These are phyloP conservation scores for Vipera latastei DNA, from an alignment of 2,797 vertebrate genomes.

Conservation along the genomic window DNA sequence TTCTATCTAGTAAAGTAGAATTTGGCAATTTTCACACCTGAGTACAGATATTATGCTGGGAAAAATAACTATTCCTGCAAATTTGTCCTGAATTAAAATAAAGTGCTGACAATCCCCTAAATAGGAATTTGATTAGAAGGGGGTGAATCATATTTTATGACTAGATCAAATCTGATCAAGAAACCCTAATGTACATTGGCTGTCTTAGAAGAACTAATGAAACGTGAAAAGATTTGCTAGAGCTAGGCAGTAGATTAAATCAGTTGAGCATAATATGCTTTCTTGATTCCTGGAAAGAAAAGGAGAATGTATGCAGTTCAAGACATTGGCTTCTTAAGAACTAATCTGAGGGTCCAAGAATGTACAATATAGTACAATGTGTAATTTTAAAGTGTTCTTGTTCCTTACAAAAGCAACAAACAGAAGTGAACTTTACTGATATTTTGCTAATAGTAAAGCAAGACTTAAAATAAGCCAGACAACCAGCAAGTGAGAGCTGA, in stretches of 20 bases:
- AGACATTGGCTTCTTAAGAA: constrained; percentile 64
- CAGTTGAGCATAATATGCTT: constrained; percentile 71
- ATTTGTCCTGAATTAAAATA: not conserved
- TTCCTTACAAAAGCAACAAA: constrained; percentile 75
- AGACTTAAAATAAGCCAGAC: constrained; percentile 99
- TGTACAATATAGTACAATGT: constrained; percentile 70
- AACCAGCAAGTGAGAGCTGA: constrained; percentile 99
- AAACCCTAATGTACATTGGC: constrained; percentile 62
- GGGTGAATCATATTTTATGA: constrained; percentile 72
- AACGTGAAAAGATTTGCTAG: constrained; percentile 61
- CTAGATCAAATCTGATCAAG: constrained; percentile 62
- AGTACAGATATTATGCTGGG: not conserved
- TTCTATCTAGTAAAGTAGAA: not conserved
- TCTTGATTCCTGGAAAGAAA: constrained; percentile 52
- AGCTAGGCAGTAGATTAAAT: constrained; percentile 65
- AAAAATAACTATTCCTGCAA: not conserved
- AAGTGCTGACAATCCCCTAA: not conserved
- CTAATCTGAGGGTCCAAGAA: constrained; percentile 64
- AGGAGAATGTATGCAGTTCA: constrained; percentile 58
- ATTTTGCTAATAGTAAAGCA: constrained; percentile 99
- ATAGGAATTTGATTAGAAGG: constrained; percentile 46
- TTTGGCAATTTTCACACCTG: not conserved
- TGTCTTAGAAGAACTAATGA: constrained; percentile 64
- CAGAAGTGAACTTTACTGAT: constrained; percentile 87
- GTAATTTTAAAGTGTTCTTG: constrained; percentile 63